Evolutionary conservation across 2,113 vertebrate species (phyloP).

Genomic region (Channa argus): DNA sequence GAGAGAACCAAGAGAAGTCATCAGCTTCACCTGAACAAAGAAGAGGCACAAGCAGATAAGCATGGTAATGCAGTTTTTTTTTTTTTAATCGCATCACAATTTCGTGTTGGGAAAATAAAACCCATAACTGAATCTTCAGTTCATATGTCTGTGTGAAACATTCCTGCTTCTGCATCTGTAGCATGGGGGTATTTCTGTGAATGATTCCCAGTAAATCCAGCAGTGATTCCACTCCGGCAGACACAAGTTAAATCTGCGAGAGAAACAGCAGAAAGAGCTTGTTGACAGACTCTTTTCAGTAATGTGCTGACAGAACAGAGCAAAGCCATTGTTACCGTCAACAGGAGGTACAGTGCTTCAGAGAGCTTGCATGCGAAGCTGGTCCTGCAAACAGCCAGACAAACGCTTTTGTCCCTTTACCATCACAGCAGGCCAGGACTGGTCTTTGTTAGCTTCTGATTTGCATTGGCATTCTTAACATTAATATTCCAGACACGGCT

Average conservation of each 20-base stretch:
- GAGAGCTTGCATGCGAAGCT: constrained; percentile 14
- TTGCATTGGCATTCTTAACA: constrained; percentile 75
- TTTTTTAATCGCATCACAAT: constrained; percentile 5
- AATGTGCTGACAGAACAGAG: constrained; percentile 61
- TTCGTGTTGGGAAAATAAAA: not conserved
- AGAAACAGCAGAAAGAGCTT: constrained; percentile 48
- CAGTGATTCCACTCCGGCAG: constrained; percentile 33
- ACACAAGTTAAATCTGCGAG: constrained; percentile 47
- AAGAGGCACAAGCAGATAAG: constrained; percentile 59
- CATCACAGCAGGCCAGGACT: constrained; percentile 60
- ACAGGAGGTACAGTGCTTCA: constrained; percentile 49
- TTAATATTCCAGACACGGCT: constrained; percentile 78
- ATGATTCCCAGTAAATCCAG: constrained; percentile 35
- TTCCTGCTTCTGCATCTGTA: constrained; percentile 11
- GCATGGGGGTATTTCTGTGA: constrained; percentile 12
- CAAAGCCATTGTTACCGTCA: constrained; percentile 69
- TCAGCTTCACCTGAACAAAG: constrained; percentile 75
- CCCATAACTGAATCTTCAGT: not conserved
- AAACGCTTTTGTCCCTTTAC: constrained; percentile 67
- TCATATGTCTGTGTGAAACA: constrained; percentile 11
- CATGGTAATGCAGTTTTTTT: constrained; percentile 74
- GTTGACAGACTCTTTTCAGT: constrained; percentile 70
- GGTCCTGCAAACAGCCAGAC: constrained; percentile 48
- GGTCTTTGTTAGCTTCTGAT: constrained; percentile 74
- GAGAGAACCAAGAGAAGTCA: constrained; percentile 58